Base-by-base conservation (phyloP, 2,888 invertebrate species). In the Theretra japonica region DNA sequence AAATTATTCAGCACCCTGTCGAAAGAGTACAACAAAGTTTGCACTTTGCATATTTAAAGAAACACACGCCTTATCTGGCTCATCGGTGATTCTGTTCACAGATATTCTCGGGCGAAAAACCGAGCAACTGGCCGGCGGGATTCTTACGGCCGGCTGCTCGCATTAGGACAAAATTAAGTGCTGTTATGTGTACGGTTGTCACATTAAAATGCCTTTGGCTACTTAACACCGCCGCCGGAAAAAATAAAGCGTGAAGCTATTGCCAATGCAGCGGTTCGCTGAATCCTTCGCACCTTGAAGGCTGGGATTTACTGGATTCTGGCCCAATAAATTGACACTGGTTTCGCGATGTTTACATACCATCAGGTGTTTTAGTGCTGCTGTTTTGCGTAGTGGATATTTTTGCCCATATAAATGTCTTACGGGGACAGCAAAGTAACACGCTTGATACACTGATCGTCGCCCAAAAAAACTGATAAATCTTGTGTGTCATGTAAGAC, bases 111-210 rank as follows among this genome's bases (percentile, higher is more conserved):
- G 75, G 85, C 86, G 89, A 90, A 90, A 93, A 93, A 90, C 87
- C 85, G 85, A 87, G 85, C 82, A 82, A 85, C 82, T 80, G 83
- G 86, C 87, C 84, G 76, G 79, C 80, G 80, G 84, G 88, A 92
- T 90, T 90, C 90, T 88, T 90, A 85, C 83, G 83, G 84, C 81
- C 84, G 76, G 81, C 80, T 84, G 85, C 84, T 88, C 91, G 88
- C 91, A 92, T 94, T 93, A 93, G 93, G 91, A 89, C 90, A 90
- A 93, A 92, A 93, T 94, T 94, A 93, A 94, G 94, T 94, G 93
- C 90, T 85, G 90, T 93, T 92, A 93, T 94, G 90, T 93, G 94
- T 93, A 87, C 87, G 79, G 79, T 82, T 90, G 92, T 90, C 93
- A 92, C 93, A 91, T 94, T 94, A 93, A 94, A 94, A 94, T 93